A percentile compares a stretch with the other conserved stretches of the same genome.
Evolutionary conservation across 2,113 vertebrate genomes (phyloP).

Genomic region (Theristicus caerulescens): DNA sequence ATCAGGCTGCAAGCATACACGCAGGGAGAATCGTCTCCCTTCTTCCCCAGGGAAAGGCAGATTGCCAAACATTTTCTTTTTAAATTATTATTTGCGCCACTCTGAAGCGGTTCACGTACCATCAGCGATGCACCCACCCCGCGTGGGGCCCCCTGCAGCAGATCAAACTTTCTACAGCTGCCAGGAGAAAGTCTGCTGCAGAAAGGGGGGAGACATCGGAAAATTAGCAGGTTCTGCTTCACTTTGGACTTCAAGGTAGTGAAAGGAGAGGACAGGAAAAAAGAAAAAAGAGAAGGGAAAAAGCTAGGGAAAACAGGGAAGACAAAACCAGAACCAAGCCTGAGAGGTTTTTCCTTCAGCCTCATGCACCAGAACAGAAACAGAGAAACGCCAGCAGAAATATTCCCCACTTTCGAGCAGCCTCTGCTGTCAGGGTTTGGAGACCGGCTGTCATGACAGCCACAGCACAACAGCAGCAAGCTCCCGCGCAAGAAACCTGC

Average conservation of each 20-base stretch:
- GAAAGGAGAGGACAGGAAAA: neutral
- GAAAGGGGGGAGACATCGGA: neutral
- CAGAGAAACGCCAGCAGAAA: neutral
- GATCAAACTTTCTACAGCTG: neutral
- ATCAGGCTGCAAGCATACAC: neutral
- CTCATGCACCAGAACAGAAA: neutral
- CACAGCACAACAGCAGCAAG: neutral
- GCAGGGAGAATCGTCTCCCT: neutral
- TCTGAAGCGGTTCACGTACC: neutral
- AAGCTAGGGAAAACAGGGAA: neutral
- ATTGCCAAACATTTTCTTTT: neutral
- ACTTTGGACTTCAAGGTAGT: neutral
- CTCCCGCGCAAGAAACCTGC: fast-evolving
- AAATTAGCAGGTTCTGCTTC: neutral
- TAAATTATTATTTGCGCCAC: neutral
- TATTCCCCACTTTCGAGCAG: neutral
- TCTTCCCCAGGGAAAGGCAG: neutral
- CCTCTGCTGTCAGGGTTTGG: neutral
- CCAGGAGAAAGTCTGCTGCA: neutral
- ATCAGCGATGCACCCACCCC: neutral
- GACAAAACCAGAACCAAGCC: neutral
- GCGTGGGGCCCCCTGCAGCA: neutral
- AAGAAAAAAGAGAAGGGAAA: neutral
- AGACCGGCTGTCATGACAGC: neutral
- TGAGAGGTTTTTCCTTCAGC: neutral